Base-by-base conservation (phyloP, 1,140 invertebrate species). In the Nasonia giraulti region DNA sequence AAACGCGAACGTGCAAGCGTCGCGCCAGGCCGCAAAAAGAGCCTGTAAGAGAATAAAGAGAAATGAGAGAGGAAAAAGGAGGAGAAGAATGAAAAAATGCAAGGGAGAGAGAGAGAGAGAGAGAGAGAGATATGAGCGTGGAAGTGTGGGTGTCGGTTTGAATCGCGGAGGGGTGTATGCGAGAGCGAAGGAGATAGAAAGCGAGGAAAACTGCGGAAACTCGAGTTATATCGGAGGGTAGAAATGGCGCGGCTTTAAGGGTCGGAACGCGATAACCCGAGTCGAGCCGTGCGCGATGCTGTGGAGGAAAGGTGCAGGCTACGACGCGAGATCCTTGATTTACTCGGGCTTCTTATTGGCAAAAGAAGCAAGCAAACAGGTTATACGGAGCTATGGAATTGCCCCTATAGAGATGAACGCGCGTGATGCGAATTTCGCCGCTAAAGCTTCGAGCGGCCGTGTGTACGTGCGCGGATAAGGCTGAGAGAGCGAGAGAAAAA, bases 391-490 rank as follows among this genome's bases (percentile, higher is more conserved):
- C 73, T 55, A 81, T 69, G 83, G 85, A 81, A 87, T 87, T 88
- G 86, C 88, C 85, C 78, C 84, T 89, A 85, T 78, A 86, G 83
- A 69, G 62, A 78, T 81, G 87, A 85, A 87, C 80, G 87, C 79
- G 85, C 89, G 89, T 90, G 89, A 90, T 87, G 85, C 66, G 89
- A 90, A 89, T 90, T 76, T 66, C 66, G 27, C 37, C 20, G 55
- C 73, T 12, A 40, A 71, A 71, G 31, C 69, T 71, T 71, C 31
- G 31, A 71, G 55, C 27, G 69, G 69, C 27, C 55, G 7, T 62
- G 55, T 71, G 69, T 71, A 71, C 69, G 69, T 33, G 69, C 20
- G 8, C n/a, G 68, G 50, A 55, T 55, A 55, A 55, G 50, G 50
- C 3, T 5, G 17, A 55, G 71, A 87, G 83, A 82, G 37, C 47